These are phyloP conservation scores for Bubo bubo DNA, from an alignment of 2,113 vertebrate species.

Conservation along the genomic window DNA sequence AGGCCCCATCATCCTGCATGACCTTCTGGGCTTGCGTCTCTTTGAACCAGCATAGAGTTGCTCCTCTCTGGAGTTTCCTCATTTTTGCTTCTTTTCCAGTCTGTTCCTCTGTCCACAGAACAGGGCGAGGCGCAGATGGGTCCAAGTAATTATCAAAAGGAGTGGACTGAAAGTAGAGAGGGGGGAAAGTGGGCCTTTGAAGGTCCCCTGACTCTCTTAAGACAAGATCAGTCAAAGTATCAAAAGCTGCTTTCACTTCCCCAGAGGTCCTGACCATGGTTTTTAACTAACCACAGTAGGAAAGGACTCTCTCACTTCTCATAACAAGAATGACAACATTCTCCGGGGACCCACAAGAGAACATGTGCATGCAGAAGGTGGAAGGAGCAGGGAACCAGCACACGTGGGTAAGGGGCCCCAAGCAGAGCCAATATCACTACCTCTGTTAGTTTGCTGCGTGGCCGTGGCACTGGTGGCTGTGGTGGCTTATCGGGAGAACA, in stretches of 20 bases:
- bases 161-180: constrained; percentile 60
- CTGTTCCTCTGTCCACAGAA: background rate
- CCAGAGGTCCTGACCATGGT: background rate
- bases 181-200: background rate
- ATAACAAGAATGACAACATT: background rate
- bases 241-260: background rate
- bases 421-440: background rate
- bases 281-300: background rate
- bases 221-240: background rate
- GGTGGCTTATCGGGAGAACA: background rate
- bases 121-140: background rate
- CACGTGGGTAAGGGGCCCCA: background rate
- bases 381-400: background rate
- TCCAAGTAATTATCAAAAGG: constrained; percentile 76
- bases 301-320: background rate
- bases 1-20: constrained; percentile 67
- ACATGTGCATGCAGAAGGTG: background rate
- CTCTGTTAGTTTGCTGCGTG: constrained; percentile 77
- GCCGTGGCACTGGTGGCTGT: constrained; percentile 74
- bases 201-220: background rate
- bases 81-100: constrained; percentile 42
- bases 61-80: constrained; percentile 66
- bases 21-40: constrained; percentile 78
- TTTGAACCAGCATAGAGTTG: constrained; percentile 77
- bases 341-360: background rate